Conservation (phyloP, 2,797 vertebrate species). For the Eupleurogrammus muticus region DNA sequence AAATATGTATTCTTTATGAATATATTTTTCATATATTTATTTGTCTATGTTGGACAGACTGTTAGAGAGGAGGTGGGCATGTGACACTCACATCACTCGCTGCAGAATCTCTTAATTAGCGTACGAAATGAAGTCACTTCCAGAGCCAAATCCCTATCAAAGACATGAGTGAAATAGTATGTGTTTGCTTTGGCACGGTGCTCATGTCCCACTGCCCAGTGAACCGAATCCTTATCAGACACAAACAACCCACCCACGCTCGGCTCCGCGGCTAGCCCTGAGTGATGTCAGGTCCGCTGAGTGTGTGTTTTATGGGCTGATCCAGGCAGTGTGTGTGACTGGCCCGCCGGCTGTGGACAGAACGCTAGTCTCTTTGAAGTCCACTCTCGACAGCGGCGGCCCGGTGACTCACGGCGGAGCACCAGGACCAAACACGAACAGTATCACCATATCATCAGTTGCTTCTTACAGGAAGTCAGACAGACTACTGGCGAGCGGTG, state of each 20-base stretch:
- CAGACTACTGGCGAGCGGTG: not conserved
- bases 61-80: slow-evolving; percentile 42
- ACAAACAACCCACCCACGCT: slow-evolving; percentile 76
- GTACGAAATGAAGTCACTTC: slow-evolving; percentile 62
- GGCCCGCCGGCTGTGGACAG: slow-evolving; percentile 49
- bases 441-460: slow-evolving; percentile 47
- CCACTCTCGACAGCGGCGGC: slow-evolving; percentile 53
- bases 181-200: slow-evolving; percentile 72
- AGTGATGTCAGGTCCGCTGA: slow-evolving; percentile 66
- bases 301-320: slow-evolving; percentile 69
- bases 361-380: slow-evolving; percentile 68
- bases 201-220: slow-evolving; percentile 60
- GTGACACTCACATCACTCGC: slow-evolving; percentile 50
- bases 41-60: slow-evolving; percentile 32
- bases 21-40: slow-evolving; percentile 51
- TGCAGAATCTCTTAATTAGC: slow-evolving; percentile 73
- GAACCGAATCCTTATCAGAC: slow-evolving; percentile 76
- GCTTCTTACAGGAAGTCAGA: slow-evolving; percentile 37
- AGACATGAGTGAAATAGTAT: slow-evolving; percentile 69
- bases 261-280: slow-evolving; percentile 64
- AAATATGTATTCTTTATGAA: slow-evolving; percentile 63
- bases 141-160: slow-evolving; percentile 67
- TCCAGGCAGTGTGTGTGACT: slow-evolving; percentile 60
- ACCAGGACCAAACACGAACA: slow-evolving; percentile 32
- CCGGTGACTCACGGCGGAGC: slow-evolving; percentile 56